A percentile compares a stretch with the other conserved stretches of the same genome.
Conservation (phyloP, 1,140 invertebrate species). For the Penaeus indicus region DNA sequence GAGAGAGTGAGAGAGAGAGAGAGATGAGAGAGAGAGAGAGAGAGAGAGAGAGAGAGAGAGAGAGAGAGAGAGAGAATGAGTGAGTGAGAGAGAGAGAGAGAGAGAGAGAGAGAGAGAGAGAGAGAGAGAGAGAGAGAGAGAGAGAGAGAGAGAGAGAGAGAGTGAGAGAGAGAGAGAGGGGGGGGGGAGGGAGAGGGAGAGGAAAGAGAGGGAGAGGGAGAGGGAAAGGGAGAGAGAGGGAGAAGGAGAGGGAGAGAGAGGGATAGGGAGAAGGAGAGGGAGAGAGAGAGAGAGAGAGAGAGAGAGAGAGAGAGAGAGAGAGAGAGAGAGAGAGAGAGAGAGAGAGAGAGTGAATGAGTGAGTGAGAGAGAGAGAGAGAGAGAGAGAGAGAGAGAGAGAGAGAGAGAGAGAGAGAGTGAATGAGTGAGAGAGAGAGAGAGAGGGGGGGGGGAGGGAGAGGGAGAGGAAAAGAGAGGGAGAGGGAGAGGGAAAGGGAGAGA, state of each 20-base stretch:
- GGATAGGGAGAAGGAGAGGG: background rate
- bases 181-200: background rate
- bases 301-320: background rate
- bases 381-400: background rate
- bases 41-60: background rate
- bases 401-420: background rate
- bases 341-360: background rate
- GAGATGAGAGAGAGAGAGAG: background rate
- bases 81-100: background rate
- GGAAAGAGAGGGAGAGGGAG: background rate
- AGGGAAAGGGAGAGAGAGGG: background rate
- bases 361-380: too few relatives aligned
- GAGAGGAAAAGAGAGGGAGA: background rate
- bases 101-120: background rate
- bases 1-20: background rate
- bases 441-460: background rate
- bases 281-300: background rate
- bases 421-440: background rate
- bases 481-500: conserved; percentile 21
- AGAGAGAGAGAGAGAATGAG: background rate
- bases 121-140: background rate
- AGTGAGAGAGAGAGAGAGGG: background rate
- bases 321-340: background rate
- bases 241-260: background rate
- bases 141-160: background rate